phyloP scores from a whole-genome alignment of 2,797 vertebrate genomes.

The Microctenopoma stevenorrisi region DNA sequence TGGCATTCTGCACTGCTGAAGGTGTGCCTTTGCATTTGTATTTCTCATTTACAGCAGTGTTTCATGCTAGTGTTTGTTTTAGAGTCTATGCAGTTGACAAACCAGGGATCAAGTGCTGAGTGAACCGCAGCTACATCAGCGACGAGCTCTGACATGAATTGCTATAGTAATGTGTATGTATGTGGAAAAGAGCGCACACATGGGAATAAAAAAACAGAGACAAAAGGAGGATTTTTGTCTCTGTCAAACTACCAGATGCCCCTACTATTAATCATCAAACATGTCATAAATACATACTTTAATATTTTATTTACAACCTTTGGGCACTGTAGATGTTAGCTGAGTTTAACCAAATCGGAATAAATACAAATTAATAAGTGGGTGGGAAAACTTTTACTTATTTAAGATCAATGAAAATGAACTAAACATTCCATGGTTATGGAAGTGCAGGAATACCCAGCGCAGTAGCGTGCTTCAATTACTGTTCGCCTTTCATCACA shows the following conservation, averaged over 20 bases:
- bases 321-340: not conserved
- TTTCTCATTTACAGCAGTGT: constrained; percentile 42
- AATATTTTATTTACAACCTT: no score
- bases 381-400: no score
- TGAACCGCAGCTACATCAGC: constrained; percentile 23
- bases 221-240: constrained; percentile 43
- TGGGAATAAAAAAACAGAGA: constrained; percentile 31
- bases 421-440: not conserved
- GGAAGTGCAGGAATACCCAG: not conserved
- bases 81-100: constrained; percentile 53
- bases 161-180: constrained; percentile 15
- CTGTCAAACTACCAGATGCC: no score
- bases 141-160: constrained; percentile 46
- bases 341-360: not conserved
- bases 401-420: not conserved
- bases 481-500: not conserved
- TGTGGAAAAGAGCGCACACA: constrained; percentile 32
- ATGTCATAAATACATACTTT: no score
- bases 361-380: not conserved
- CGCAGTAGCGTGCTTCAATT: not conserved
- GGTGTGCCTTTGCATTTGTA: constrained; percentile 50
- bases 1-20: constrained; percentile 28
- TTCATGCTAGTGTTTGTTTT: constrained; percentile 40
- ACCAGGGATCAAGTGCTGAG: constrained; percentile 45
- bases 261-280: no score